Percentiles rank a stretch among this genome's conserved stretches.
phyloP scores from a whole-genome alignment of 2,113 vertebrate genomes.

The Corythornis madagascariensis region DNA sequence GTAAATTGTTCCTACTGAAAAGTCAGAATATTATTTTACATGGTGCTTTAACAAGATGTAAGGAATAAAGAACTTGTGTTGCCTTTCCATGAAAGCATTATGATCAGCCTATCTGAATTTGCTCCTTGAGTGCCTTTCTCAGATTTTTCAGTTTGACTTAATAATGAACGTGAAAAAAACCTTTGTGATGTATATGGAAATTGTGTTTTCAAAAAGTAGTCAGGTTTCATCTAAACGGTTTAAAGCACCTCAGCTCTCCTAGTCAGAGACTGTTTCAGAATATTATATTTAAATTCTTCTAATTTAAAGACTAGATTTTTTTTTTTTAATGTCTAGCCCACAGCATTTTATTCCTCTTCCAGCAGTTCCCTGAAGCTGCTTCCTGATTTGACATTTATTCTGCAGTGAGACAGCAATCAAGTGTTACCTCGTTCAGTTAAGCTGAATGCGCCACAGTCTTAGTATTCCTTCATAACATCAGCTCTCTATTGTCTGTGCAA shows the following conservation, averaged over 20 bases:
- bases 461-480: neutral
- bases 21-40: neutral
- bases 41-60: neutral
- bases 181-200: neutral
- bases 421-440: slow-evolving; percentile 5
- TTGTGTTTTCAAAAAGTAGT: neutral
- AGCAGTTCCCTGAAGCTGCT: neutral
- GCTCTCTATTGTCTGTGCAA: neutral
- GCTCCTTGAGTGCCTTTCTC: neutral
- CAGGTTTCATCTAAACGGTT: neutral
- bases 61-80: neutral
- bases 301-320: neutral
- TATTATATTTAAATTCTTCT: neutral
- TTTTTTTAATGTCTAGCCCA: neutral
- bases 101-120: neutral
- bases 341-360: neutral
- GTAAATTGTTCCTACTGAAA: neutral
- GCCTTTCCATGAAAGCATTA: neutral
- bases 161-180: neutral
- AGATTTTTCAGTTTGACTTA: neutral
- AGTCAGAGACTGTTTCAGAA: neutral
- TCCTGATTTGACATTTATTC: neutral
- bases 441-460: neutral
- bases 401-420: neutral
- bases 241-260: neutral